Percentiles rank a stretch among this genome's conserved stretches.
Evolutionary conservation across 1,140 invertebrate species (phyloP).

Genomic region (Caenorhabditis inopinata): DNA sequence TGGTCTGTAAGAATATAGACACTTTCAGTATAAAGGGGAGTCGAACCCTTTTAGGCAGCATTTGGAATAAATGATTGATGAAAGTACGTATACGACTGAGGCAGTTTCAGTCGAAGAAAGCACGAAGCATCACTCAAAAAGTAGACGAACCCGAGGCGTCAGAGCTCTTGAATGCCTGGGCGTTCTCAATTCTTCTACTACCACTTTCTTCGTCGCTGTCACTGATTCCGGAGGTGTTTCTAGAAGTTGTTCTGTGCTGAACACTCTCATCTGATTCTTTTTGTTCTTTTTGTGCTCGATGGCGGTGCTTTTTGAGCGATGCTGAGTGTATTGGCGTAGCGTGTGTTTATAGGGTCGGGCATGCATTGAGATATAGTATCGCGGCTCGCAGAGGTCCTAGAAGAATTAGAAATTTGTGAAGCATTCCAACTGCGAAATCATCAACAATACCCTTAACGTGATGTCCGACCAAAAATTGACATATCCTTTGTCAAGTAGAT

Average conservation of each 20-base stretch:
- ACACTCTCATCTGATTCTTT: not conserved
- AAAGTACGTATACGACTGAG: too few relatives aligned
- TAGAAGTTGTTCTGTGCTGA: not conserved
- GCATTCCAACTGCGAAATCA: too few relatives aligned
- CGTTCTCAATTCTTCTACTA: not conserved
- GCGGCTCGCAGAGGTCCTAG: not conserved
- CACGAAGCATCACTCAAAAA: not conserved
- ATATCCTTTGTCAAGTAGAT: constrained; percentile 4
- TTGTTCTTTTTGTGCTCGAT: not conserved
- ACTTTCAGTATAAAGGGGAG: too few relatives aligned
- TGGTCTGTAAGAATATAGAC: too few relatives aligned
- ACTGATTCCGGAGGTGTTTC: not conserved
- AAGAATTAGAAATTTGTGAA: not conserved
- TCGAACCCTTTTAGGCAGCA: too few relatives aligned
- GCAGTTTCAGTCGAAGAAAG: too few relatives aligned
- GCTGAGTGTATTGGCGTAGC: not conserved
- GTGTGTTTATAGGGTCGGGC: not conserved
- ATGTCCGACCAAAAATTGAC: constrained; percentile 1
- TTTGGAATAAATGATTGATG: too few relatives aligned
- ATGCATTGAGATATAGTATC: constrained; percentile 13
- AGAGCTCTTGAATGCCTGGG: not conserved
- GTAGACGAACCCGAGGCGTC: not conserved
- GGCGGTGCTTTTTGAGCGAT: not conserved
- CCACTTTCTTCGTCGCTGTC: not conserved
- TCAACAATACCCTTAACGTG: not conserved